Evolutionary conservation across 1,140 invertebrate genomes (phyloP).

Genomic region (Brachionus rubens): DNA sequence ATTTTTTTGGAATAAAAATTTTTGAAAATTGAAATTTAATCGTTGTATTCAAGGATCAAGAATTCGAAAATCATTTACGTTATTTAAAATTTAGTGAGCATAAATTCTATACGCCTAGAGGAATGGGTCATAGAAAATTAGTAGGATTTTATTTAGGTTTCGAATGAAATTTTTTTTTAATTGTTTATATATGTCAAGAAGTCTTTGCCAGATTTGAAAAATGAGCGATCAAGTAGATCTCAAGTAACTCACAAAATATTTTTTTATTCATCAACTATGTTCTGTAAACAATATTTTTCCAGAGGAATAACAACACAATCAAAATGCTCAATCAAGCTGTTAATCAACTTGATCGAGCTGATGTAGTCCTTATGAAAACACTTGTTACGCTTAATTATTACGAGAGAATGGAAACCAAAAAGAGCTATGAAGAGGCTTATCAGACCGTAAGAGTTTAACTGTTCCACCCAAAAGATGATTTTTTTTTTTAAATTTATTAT

Average conservation of each 20-base stretch:
- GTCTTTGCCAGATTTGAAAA: conserved; percentile 39
- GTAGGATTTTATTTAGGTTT: not conserved
- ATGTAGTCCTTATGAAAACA: conserved; percentile 45
- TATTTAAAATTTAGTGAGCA: conserved; percentile 15
- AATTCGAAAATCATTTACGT: not conserved
- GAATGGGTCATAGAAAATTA: conserved; percentile 31
- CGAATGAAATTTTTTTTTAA: not conserved
- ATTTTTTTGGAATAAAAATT: not conserved
- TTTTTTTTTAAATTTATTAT: not conserved
- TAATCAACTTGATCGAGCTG: conserved; percentile 29
- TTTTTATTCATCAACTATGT: too few relatives aligned
- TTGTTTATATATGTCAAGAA: not conserved
- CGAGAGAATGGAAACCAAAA: conserved; percentile 46
- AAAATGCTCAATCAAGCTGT: conserved; percentile 45
- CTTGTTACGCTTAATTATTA: conserved; percentile 23
- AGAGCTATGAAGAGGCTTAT: conserved; percentile 42
- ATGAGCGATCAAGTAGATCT: not conserved
- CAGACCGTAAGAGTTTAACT: not conserved
- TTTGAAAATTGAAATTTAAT: not conserved
- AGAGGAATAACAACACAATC: conserved; percentile 4
- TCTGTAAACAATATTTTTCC: too few relatives aligned
- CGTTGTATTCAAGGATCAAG: conserved; percentile 3
- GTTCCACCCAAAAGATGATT: not conserved
- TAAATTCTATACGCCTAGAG: conserved; percentile 40
- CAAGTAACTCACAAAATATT: too few relatives aligned